A percentile compares a stretch with the other conserved stretches of the same genome.
These are phyloP conservation scores for Zelleria hepariella DNA, from an alignment of 2,888 invertebrate species.

Conservation along the genomic window DNA sequence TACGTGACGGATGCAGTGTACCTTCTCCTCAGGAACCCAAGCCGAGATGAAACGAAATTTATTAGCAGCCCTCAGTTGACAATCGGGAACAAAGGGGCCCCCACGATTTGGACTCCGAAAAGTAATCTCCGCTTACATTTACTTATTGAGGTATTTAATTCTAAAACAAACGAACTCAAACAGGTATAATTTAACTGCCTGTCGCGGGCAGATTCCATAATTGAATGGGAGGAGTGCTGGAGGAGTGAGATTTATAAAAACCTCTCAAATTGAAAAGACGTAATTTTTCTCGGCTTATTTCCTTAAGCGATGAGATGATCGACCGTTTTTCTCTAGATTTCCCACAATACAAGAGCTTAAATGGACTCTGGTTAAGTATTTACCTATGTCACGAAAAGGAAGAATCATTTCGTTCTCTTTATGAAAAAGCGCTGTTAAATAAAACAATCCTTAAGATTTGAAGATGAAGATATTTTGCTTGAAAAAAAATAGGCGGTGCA, in stretches of 20 bases:
- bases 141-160: conserved; percentile 35
- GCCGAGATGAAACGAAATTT: conserved; percentile 44
- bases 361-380: background rate
- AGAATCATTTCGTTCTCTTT: background rate
- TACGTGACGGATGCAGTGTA: background rate
- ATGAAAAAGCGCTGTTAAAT: too few species aligned
- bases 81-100: conserved; percentile 39
- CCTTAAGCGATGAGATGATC: background rate
- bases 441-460: too few species aligned
- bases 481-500: too few species aligned
- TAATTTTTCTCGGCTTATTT: background rate
- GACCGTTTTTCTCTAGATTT: background rate
- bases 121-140: conserved; percentile 38
- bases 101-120: conserved; percentile 22
- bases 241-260: background rate
- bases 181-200: background rate
- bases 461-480: too few species aligned
- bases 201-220: background rate
- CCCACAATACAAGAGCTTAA: background rate
- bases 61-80: conserved; percentile 40
- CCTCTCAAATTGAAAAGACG: background rate
- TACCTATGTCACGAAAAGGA: background rate
- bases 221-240: too few species aligned
- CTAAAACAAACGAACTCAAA: conserved; percentile 14
- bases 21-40: conserved; percentile 12